Conservation (phyloP, 2,113 vertebrate genomes). For the Azemiops feae region DNA sequence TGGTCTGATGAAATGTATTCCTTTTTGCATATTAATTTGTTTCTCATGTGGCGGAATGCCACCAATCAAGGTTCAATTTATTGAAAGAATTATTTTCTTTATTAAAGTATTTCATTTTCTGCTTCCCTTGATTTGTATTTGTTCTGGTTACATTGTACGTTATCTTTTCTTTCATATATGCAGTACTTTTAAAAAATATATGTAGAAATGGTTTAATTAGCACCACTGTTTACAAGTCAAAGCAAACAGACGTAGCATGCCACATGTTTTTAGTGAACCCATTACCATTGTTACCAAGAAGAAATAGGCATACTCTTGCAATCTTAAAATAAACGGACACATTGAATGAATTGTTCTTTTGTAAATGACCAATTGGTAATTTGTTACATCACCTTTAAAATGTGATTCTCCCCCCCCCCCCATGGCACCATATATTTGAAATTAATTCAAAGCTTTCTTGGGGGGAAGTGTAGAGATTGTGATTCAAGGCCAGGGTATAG, state of each 20-base stretch:
- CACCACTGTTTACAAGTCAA: background rate
- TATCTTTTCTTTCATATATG: background rate
- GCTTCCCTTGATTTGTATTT: background rate
- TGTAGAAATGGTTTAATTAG: background rate
- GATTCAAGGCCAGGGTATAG: too few species aligned
- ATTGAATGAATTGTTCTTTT: background rate
- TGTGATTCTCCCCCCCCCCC: background rate
- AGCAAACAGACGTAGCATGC: background rate
- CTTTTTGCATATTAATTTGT: background rate
- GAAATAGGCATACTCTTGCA: background rate
- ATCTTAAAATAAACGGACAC: fast-evolving
- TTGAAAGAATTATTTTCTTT: background rate
- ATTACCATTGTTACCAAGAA: background rate
- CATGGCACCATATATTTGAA: background rate
- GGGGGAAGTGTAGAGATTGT: background rate
- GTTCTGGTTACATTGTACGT: background rate
- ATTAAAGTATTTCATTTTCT: background rate
- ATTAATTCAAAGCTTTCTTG: background rate
- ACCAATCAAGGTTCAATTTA: background rate
- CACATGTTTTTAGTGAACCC: background rate
- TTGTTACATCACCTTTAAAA: background rate
- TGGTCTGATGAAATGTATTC: background rate
- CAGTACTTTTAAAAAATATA: background rate
- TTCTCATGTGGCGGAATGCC: background rate
- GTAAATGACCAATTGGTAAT: background rate